Conservation (phyloP, 2,888 invertebrate genomes). For the Cantharis nigra region DNA sequence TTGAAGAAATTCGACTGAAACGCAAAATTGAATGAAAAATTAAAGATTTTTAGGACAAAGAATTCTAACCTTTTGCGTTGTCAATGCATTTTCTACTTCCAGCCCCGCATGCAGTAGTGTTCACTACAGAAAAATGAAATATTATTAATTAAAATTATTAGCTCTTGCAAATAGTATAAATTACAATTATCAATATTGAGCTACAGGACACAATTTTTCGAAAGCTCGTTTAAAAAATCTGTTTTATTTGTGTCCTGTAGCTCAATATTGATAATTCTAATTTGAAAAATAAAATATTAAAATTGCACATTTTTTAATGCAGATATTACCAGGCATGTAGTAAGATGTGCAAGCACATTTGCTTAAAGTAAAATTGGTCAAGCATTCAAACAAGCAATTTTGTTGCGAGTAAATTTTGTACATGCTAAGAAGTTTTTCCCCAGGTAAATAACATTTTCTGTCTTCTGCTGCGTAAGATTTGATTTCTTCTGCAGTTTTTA, state of each 20-base stretch:
- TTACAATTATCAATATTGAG: too few species aligned
- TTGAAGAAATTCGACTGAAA: neutral
- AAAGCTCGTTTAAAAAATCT: too few species aligned
- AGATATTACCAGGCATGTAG: constrained; percentile 42
- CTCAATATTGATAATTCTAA: too few species aligned
- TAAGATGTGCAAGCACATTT: constrained; percentile 37
- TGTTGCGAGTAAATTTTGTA: constrained; percentile 40
- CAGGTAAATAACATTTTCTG: constrained; percentile 40
- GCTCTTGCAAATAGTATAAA: too few species aligned
- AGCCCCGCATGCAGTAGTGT: neutral
- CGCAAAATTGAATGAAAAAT: constrained; percentile 6
- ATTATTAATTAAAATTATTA: too few species aligned
- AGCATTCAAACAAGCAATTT: constrained; percentile 41
- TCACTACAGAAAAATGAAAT: neutral
- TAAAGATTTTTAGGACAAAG: too few species aligned
- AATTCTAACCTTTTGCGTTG: neutral
- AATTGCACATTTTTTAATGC: neutral
- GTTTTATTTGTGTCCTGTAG: too few species aligned
- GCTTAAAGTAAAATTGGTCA: constrained; percentile 35
- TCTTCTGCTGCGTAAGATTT: constrained; percentile 30
- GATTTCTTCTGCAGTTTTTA: constrained; percentile 38
- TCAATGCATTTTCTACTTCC: neutral
- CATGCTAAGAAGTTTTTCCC: constrained; percentile 37
- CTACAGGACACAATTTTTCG: too few species aligned
- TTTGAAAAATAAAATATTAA: too few species aligned